phyloP scores from a whole-genome alignment of 2,888 invertebrate species.

The Parnassius smintheus region DNA sequence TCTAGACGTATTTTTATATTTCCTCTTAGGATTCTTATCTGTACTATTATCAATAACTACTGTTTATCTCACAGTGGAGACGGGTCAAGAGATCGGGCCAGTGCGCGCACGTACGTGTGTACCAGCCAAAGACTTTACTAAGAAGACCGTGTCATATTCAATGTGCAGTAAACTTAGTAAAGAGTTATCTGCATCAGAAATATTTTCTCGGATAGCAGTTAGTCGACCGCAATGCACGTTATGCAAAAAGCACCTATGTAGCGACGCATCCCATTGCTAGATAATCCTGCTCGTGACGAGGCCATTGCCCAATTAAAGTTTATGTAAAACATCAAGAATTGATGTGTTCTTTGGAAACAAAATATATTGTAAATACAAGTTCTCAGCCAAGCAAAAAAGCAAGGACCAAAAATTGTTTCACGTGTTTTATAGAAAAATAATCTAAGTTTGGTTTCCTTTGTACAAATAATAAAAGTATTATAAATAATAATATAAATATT shows the following conservation, averaged over 20 bases:
- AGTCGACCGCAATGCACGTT: slow-evolving; percentile 67
- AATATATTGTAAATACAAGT: slow-evolving; percentile 15
- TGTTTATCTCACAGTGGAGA: slow-evolving; percentile 53
- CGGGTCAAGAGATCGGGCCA: slow-evolving; percentile 71
- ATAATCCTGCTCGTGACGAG: slow-evolving; percentile 1
- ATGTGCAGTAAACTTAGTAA: slow-evolving; percentile 74
- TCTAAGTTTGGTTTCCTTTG: no score
- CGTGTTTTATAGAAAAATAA: no score
- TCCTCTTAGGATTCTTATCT: no score
- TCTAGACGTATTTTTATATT: no score
- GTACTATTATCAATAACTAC: no score
- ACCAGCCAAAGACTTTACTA: slow-evolving; percentile 70
- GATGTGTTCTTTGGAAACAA: slow-evolving; percentile 12
- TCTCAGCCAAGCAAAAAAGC: no score
- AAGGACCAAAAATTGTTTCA: no score
- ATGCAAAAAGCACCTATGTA: slow-evolving; percentile 70
- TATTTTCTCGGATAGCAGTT: slow-evolving; percentile 69
- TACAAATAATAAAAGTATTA: no score
- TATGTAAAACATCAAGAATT: slow-evolving; percentile 3
- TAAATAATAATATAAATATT: not conserved
- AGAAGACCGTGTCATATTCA: slow-evolving; percentile 70
- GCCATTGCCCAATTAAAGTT: slow-evolving; percentile 10
- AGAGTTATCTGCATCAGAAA: slow-evolving; percentile 70
- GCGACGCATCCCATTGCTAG: slow-evolving; percentile 64
- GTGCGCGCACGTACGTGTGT: slow-evolving; percentile 74